Evolutionary conservation across 1,140 invertebrate genomes (phyloP).

Genomic region (Drosophila ficusphila): DNA sequence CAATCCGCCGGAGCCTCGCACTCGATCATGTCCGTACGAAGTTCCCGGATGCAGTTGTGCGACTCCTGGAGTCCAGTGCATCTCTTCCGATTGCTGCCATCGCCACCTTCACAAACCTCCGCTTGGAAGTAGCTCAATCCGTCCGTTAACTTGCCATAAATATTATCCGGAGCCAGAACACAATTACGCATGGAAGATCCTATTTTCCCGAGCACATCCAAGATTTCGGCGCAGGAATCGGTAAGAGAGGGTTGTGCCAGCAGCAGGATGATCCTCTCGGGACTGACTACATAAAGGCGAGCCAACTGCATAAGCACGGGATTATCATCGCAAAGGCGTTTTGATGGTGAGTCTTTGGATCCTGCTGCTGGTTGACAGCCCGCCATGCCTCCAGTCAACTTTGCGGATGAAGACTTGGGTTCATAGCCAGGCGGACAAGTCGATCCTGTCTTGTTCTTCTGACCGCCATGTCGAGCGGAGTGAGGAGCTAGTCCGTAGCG

Average conservation of each 20-base stretch:
- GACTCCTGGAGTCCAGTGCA: slow-evolving; percentile 45
- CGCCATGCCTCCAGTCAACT: too few species aligned
- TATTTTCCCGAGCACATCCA: slow-evolving; percentile 56
- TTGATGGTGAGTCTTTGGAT: neutral
- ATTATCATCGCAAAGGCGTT: slow-evolving; percentile 68
- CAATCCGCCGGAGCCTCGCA: slow-evolving; percentile 79
- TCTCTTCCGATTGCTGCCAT: slow-evolving; percentile 50
- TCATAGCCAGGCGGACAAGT: slow-evolving; percentile 64
- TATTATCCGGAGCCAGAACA: slow-evolving; percentile 52
- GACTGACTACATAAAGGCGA: slow-evolving; percentile 70
- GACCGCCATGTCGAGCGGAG: slow-evolving; percentile 12
- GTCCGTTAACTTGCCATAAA: slow-evolving; percentile 59
- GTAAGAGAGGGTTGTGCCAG: slow-evolving; percentile 51
- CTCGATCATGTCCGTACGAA: slow-evolving; percentile 76
- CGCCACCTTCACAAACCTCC: slow-evolving; percentile 53
- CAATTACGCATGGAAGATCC: slow-evolving; percentile 33
- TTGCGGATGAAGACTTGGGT: neutral
- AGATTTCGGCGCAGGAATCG: slow-evolving; percentile 54
- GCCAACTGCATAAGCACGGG: slow-evolving; percentile 72
- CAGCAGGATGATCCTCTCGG: slow-evolving; percentile 73
- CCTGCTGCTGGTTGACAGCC: neutral
- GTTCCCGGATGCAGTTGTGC: slow-evolving; percentile 62
- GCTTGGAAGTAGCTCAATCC: slow-evolving; percentile 55
- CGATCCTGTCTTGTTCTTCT: neutral
- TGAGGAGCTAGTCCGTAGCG: slow-evolving; percentile 48